A percentile compares a stretch with the other conserved stretches of the same genome.
Conservation (phyloP, 2,888 invertebrate genomes). For the Erpobdella octoculata region DNA sequence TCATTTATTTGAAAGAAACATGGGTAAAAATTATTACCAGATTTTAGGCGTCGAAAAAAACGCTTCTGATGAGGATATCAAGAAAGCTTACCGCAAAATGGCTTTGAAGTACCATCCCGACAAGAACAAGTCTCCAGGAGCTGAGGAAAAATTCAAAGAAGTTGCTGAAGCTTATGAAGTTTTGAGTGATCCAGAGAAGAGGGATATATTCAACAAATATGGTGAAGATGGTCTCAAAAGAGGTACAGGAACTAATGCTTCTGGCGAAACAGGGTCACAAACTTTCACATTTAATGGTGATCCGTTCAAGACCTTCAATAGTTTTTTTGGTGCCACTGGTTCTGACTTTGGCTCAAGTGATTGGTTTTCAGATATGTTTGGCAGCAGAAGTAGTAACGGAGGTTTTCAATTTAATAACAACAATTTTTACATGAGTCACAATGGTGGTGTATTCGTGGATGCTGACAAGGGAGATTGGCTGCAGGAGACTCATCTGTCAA, state of each 20-base stretch:
- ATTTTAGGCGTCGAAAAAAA: constrained; percentile 76
- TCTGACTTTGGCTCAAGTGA: constrained; percentile 54
- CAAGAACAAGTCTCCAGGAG: constrained; percentile 86
- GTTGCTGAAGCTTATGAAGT: constrained; percentile 89
- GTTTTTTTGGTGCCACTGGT: constrained; percentile 76
- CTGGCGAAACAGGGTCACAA: constrained; percentile 29
- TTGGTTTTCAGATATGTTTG: constrained; percentile 58
- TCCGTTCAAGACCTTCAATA: constrained; percentile 89
- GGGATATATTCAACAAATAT: constrained; percentile 77
- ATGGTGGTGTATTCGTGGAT: constrained; percentile 69
- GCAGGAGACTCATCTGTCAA: not conserved
- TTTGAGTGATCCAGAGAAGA: constrained; percentile 87
- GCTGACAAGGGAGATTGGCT: constrained; percentile 71
- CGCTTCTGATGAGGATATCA: constrained; percentile 90
- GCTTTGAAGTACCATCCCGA: constrained; percentile 97
- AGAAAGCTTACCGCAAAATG: constrained; percentile 86
- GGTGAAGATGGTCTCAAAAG: constrained; percentile 53
- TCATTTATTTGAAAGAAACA: no score
- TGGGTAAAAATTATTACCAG: constrained; percentile 84
- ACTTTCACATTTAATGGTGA: constrained; percentile 79
- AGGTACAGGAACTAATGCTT: constrained; percentile 42
- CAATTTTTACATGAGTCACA: not conserved
- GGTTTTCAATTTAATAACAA: not conserved
- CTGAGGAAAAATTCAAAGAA: constrained; percentile 85
- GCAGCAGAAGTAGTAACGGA: constrained; percentile 24